phyloP scores from a whole-genome alignment of 2,888 invertebrate genomes.

The Celastrina argiolus region DNA sequence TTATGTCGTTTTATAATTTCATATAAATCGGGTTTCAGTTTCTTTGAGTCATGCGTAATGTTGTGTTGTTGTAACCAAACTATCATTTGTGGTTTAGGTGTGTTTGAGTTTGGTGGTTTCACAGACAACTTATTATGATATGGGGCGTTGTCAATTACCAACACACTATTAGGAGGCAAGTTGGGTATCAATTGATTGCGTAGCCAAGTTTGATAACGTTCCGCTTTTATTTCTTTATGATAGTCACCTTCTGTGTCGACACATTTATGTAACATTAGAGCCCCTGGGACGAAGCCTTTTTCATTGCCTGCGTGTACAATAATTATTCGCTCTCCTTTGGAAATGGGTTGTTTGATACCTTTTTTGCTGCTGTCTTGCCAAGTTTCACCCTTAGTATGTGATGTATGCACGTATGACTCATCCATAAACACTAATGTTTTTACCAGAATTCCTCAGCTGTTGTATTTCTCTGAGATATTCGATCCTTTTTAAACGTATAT shows the following conservation, averaged over 20 bases:
- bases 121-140: too few relatives aligned
- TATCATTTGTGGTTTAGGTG: too few relatives aligned
- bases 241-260: not conserved
- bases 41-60: too few relatives aligned
- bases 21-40: too few relatives aligned
- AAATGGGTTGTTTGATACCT: not conserved
- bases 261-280: not conserved
- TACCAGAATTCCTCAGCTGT: not conserved
- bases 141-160: too few relatives aligned
- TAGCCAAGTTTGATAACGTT: too few relatives aligned
- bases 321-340: not conserved
- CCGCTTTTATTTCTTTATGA: not conserved
- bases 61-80: too few relatives aligned
- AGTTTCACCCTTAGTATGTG: not conserved
- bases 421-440: not conserved
- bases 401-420: not conserved
- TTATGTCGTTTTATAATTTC: too few relatives aligned
- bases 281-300: not conserved
- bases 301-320: not conserved
- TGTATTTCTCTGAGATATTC: not conserved
- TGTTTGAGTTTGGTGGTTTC: too few relatives aligned
- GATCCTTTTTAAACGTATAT: not conserved
- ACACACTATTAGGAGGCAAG: too few relatives aligned
- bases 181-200: too few relatives aligned
- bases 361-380: not conserved